Conservation (phyloP, 2,113 vertebrate genomes). For the Daboia siamensis region DNA sequence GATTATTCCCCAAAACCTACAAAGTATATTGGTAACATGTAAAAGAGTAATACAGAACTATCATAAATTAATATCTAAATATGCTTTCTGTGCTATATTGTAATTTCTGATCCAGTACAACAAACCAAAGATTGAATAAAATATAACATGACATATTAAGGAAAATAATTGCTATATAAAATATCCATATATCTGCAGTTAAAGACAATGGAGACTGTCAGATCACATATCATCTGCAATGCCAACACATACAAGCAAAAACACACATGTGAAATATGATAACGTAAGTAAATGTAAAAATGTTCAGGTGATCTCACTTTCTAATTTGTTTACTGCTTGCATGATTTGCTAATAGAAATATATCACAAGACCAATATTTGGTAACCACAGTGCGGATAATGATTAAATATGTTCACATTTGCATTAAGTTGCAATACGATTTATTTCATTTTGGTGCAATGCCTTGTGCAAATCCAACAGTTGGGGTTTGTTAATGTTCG, state of each 20-base stretch:
- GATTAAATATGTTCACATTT: not conserved
- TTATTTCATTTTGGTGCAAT: not conserved
- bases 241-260: not conserved
- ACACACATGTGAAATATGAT: not conserved
- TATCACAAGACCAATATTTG: not conserved
- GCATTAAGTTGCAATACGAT: not conserved
- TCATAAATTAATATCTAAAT: not conserved
- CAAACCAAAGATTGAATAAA: not conserved
- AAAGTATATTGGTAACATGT: not conserved
- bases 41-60: not conserved
- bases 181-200: not conserved
- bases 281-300: not conserved
- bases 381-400: not conserved
- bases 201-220: not conserved
- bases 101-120: not conserved
- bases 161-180: not conserved
- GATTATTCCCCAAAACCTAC: not conserved
- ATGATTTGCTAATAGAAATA: not conserved
- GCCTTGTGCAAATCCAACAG: not conserved
- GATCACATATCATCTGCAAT: not conserved
- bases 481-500: not conserved
- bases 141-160: not conserved
- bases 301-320: not conserved
- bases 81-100: not conserved
- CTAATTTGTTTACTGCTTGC: not conserved